Conservation (phyloP, 2,113 vertebrate genomes). For the Grus americana region DNA sequence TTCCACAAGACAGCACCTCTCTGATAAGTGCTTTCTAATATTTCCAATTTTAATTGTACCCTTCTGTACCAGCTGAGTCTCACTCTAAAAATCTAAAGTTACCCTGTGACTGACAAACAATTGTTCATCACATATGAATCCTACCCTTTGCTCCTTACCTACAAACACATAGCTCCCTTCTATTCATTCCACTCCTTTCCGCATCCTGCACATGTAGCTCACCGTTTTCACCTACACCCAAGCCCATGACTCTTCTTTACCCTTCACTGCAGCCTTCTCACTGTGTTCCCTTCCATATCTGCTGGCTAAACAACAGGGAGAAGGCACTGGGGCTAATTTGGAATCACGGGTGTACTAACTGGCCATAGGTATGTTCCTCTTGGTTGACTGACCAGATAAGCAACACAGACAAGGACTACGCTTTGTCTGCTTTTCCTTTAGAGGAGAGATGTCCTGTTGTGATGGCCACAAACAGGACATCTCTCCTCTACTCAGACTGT, state of each 20-base stretch:
- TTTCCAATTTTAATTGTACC: not conserved
- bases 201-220: accelerated
- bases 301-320: not conserved
- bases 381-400: not conserved
- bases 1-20: not conserved
- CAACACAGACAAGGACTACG: not conserved
- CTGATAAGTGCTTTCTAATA: not conserved
- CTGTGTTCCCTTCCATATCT: accelerated
- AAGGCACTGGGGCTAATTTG: not conserved
- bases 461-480: not conserved
- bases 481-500: not conserved
- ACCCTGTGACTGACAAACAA: not conserved
- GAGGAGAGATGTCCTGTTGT: too few relatives aligned
- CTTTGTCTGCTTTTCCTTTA: not conserved
- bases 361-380: not conserved
- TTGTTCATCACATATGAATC: not conserved
- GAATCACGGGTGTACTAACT: not conserved
- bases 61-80: not conserved
- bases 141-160: not conserved
- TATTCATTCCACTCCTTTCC: not conserved
- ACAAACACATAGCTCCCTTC: not conserved
- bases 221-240: not conserved
- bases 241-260: not conserved
- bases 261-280: not conserved
- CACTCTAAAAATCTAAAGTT: not conserved